A percentile compares a stretch with the other conserved stretches of the same genome.
Conservation (phyloP, 1,140 invertebrate species). For the Procambarus clarkii region DNA sequence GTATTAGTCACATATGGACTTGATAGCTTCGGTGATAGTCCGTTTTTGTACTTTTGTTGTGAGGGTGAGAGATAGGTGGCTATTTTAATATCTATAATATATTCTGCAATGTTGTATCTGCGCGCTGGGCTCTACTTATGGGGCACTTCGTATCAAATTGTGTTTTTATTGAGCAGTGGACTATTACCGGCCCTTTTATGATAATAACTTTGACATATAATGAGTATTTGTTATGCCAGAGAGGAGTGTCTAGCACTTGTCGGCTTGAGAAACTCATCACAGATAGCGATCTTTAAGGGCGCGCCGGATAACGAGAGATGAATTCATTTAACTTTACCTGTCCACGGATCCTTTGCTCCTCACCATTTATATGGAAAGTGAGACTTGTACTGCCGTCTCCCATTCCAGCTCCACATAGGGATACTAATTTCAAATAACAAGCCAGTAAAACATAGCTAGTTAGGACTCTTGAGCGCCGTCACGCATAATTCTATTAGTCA, state of each 20-base stretch:
- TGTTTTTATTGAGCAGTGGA: slow-evolving; percentile 44
- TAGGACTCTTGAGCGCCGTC: neutral
- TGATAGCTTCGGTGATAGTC: no score
- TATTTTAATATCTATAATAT: no score
- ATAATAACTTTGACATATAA: slow-evolving; percentile 39
- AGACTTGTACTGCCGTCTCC: neutral
- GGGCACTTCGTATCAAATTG: slow-evolving; percentile 27
- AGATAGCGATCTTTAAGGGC: slow-evolving; percentile 48
- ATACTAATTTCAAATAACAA: neutral
- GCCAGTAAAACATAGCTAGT: neutral
- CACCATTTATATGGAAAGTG: slow-evolving; percentile 51
- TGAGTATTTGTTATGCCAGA: slow-evolving; percentile 50
- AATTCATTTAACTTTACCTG: slow-evolving; percentile 55
- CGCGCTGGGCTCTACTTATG: neutral
- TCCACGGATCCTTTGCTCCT: neutral
- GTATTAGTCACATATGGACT: no score
- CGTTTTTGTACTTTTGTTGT: no score
- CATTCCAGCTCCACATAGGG: neutral
- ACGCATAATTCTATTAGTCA: slow-evolving; percentile 50
- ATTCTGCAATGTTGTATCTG: no score
- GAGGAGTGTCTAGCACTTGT: slow-evolving; percentile 32
- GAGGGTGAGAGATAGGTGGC: no score
- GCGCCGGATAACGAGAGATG: slow-evolving; percentile 49
- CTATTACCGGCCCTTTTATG: slow-evolving; percentile 35
- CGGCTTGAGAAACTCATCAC: slow-evolving; percentile 56